Base-by-base conservation (phyloP, 92 coral and sea anemone species). In the Bergia puertoricense region DNA sequence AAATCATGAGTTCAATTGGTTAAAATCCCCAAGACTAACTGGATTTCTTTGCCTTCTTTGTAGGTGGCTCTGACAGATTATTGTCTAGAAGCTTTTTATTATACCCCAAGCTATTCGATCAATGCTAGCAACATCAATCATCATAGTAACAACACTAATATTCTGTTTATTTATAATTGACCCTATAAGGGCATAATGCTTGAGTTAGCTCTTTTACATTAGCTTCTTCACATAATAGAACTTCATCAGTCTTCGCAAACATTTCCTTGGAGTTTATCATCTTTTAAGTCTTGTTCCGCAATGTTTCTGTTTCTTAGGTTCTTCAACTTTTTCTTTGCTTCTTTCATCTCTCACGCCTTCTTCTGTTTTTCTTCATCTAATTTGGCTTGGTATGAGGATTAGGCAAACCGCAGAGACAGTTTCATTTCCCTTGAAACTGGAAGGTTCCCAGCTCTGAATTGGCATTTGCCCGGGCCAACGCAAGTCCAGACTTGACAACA, bases 401-500 rank as follows among this genome's bases (percentile, higher is more conserved):
- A 50, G 45, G 80, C 80, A 41, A 23, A 76, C 20, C 51, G 30
- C 6, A 76, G 51, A 41, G 80, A 76, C 2, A 4, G n/a, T 30
- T 76, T 42, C 80, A 43, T 14, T 23, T 76, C 80, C 45, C 45
- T 41, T 13, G 80, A 15, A n/a, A 76, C n/a, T 76, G 80, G 10
- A 41, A 76, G 18, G 51, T 78, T 78, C 65, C 46, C 81, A 2
- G 81, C 56, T 78, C 57, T 23, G 14, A 46, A 6, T 5, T 39
- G 37, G 54, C 8, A 46, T 76, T 76, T 42, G 80, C 8, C 80
- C 89, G 90, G 66, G 88, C 90, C 41, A 89, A 80, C 39, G 66
- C 90, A 66, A 89, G 86, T 46, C 92, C 89, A 81, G 89, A 79
- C 80, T 83, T 92, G 92, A 84, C 30, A 30, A 30, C 30, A 62